Conservation (phyloP, 23 tunicate genomes). For the Ciona savignyi region DNA sequence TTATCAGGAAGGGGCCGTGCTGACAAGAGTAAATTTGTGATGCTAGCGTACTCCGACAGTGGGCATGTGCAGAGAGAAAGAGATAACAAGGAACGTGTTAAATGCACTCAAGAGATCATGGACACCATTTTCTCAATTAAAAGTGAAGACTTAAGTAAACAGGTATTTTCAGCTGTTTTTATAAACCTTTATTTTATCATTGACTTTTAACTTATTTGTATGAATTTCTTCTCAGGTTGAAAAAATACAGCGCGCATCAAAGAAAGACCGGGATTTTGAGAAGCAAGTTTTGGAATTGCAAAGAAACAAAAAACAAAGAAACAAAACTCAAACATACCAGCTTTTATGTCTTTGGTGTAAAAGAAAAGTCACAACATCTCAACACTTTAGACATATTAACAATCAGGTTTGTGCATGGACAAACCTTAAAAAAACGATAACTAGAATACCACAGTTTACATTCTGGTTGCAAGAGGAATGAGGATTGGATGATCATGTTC, state of each 20-base stretch:
- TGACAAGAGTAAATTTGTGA: slow-evolving; percentile 45
- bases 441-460: no score
- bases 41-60: slow-evolving; percentile 51
- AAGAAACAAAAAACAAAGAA: not conserved
- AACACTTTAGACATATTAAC: slow-evolving; percentile 39
- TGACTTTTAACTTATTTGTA: no score
- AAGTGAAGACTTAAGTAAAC: slow-evolving; percentile 7
- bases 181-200: no score
- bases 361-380: slow-evolving; percentile 26
- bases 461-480: no score
- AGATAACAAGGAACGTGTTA: slow-evolving; percentile 29
- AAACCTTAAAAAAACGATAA: no score
- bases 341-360: slow-evolving; percentile 43
- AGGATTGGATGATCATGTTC: no score
- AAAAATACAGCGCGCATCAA: slow-evolving; percentile 18
- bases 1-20: slow-evolving; percentile 77
- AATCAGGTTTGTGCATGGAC: no score
- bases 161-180: slow-evolving; percentile 6
- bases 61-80: slow-evolving; percentile 42
- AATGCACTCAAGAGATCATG: slow-evolving; percentile 17
- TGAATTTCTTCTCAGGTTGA: slow-evolving; percentile 15
- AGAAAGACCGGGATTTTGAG: slow-evolving; percentile 17
- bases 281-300: not conserved
- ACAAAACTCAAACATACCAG: not conserved
- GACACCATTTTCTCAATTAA: not conserved